These are phyloP conservation scores for Onychomys arenicola DNA, from an alignment of 2,797 vertebrate species.

Conservation along the genomic window DNA sequence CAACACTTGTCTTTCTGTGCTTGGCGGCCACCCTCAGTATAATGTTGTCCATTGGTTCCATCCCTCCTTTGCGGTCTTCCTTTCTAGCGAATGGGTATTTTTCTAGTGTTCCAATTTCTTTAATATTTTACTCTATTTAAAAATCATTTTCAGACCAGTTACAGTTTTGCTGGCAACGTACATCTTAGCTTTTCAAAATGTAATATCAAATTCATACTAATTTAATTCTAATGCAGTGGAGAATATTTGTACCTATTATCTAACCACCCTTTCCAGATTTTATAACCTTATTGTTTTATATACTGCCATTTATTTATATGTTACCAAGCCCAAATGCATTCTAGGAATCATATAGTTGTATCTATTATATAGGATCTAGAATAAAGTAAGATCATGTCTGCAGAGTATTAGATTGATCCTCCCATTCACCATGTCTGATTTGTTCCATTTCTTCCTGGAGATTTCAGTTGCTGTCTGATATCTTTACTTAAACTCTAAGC, in stretches of 20 bases:
- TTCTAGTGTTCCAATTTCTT: neutral
- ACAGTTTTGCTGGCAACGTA: neutral
- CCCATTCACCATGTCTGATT: neutral
- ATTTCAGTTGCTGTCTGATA: neutral
- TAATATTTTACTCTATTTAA: neutral
- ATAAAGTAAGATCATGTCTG: neutral
- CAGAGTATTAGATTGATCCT: neutral
- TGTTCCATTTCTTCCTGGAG: neutral
- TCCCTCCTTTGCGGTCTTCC: neutral
- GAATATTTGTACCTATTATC: neutral
- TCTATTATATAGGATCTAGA: neutral
- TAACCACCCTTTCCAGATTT: neutral
- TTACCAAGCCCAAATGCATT: neutral
- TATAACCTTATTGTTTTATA: neutral
- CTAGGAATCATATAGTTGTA: neutral
- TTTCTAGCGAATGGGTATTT: neutral
- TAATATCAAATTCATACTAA: neutral
- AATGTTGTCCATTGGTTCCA: neutral
- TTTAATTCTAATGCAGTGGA: neutral
- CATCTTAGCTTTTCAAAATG: neutral
- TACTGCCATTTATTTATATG: neutral
- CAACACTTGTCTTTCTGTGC: neutral
- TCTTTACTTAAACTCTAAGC: neutral
- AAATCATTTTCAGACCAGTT: conserved; percentile 1
- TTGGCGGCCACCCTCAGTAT: neutral